Evolutionary conservation across 2,888 invertebrate species (phyloP), one percentile per base, ranked within the genome.

Genomic region (Drosophila neutralis): DNA sequence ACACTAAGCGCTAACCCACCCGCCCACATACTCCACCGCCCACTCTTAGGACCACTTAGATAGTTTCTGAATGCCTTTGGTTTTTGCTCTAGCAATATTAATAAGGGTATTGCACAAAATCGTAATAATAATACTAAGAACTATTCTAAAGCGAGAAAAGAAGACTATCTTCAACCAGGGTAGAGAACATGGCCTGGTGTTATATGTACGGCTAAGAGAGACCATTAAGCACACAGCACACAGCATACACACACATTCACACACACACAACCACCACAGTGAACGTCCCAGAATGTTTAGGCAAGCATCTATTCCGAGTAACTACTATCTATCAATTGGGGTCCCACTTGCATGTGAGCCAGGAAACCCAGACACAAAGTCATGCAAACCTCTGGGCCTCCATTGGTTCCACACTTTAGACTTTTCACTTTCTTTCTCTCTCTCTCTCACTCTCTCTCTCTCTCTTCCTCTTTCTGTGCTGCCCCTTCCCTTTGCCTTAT

Each of bases 261-360:
- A 49, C 10, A 56, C 38, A 38, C 24, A 54, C 15, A 31, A 31
- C 31, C 40, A 18, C 36, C 52, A n/a, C n/a, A 11, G 60, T 53
- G 60, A 35, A 21, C 33, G 18, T 24, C n/a, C 49, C 18, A 27
- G 67, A 35, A 18, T 56, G 67, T 21, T 38, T 33, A 56, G 66
- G 36, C 69, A 56, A 69, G 45, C 69, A 56, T 69, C 45, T 56
- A 54, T 27, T 31, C 56, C 31, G 48, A 69, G 45, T 31, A 56
- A 31, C 40, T 2, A 40, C 31, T 69, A 67, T 67, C 67, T 69
- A 69, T 67, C 67, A 67, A 67, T 48, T 38, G 67, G 45, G 29
- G 31, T 31, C 8, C 27, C 57, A 24, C 36, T 56, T 45, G 56
- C 69, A 69, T 66, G 35, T 57, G 61, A 61, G 66, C 27, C 33